These are phyloP conservation scores for Ichneumoninae sp. DNA, from an alignment of 2,888 invertebrate species.

Conservation along the genomic window DNA sequence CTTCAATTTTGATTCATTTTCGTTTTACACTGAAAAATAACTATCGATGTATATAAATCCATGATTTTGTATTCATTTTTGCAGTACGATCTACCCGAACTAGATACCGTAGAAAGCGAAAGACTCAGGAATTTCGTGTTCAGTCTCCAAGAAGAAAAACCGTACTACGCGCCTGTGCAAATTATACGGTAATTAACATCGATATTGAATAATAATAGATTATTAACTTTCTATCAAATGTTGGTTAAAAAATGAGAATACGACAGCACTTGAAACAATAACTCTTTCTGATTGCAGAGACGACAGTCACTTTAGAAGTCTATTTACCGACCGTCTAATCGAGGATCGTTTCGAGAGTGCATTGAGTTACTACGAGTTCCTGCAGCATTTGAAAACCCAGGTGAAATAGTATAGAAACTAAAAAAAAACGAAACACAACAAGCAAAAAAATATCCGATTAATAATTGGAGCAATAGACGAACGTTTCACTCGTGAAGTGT, in stretches of 20 bases:
- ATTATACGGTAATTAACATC: constrained; percentile 89
- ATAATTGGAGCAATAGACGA: constrained; percentile 41
- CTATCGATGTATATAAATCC: background rate
- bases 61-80: constrained; percentile 63
- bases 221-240: background rate
- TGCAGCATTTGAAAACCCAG: constrained; percentile 96
- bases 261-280: background rate
- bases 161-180: constrained; percentile 91
- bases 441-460: constrained; percentile 34
- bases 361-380: constrained; percentile 98
- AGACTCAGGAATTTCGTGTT: constrained; percentile 92
- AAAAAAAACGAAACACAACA: constrained; percentile 39
- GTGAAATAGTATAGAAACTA: constrained; percentile 88
- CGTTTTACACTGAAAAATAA: background rate
- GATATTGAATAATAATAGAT: background rate
- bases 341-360: constrained; percentile 98
- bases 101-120: constrained; percentile 91
- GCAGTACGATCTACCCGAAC: constrained; percentile 90
- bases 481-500: constrained; percentile 53
- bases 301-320: constrained; percentile 92
- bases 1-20: constrained; percentile 18
- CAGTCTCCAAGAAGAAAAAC: constrained; percentile 93
- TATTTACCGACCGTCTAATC: constrained; percentile 94
- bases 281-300: constrained; percentile 88
- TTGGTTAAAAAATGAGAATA: background rate